Conservation (phyloP, 2,888 invertebrate species). For the Oxycera nigricornis region DNA sequence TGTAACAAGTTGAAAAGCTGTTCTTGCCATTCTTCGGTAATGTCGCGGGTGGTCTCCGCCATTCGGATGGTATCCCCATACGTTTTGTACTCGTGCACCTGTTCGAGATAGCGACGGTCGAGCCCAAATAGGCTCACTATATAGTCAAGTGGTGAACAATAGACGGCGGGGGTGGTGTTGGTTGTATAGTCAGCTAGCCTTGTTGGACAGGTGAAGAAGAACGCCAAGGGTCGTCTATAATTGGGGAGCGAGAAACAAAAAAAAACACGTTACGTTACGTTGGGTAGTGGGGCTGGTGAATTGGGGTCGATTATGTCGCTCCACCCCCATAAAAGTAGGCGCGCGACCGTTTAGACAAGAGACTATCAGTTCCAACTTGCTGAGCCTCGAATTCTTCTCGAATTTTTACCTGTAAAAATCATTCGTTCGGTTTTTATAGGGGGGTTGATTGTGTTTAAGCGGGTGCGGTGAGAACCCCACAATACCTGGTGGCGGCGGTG, state of each 20-base stretch:
- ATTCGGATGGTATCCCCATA: slow-evolving; percentile 12
- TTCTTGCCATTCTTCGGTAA: slow-evolving; percentile 29
- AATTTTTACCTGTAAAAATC: slow-evolving; percentile 18
- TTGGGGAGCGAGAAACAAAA: neutral
- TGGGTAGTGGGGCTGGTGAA: neutral
- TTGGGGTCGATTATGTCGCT: neutral
- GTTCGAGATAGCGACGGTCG: slow-evolving; percentile 3
- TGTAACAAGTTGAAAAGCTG: slow-evolving; percentile 34
- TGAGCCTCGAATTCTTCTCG: neutral
- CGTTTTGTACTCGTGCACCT: slow-evolving; percentile 28
- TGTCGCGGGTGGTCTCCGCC: slow-evolving; percentile 27
- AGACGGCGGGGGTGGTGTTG: slow-evolving; percentile 8
- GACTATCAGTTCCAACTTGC: neutral
- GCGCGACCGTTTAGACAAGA: slow-evolving; percentile 25
- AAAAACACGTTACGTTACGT: neutral
- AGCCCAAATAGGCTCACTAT: slow-evolving; percentile 18
- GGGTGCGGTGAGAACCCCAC: too few relatives aligned
- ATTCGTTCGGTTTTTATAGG: neutral
- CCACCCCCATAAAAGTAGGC: slow-evolving; percentile 15
- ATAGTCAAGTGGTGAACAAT: slow-evolving; percentile 21
- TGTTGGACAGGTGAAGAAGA: slow-evolving; percentile 13
- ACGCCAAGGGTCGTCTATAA: slow-evolving; percentile 5
- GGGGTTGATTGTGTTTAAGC: neutral
- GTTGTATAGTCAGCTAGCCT: too few relatives aligned
- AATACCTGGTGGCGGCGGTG: too few relatives aligned